These are phyloP conservation scores for Sciurus niger DNA, from an alignment of 2,113 vertebrate species.

Conservation along the genomic window DNA sequence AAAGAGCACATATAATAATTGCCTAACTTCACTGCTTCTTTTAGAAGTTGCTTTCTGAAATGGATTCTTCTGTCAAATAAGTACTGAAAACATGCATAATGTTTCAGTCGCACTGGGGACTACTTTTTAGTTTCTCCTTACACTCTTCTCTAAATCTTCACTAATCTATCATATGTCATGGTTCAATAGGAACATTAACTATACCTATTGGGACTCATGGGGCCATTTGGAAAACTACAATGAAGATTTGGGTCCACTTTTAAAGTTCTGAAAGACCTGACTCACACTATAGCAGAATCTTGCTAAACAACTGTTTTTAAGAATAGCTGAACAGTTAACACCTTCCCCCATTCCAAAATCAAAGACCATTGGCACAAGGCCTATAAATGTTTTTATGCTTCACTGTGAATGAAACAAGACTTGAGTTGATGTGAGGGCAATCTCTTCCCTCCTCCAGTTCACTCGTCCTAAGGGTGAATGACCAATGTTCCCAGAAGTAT, in stretches of 20 bases:
- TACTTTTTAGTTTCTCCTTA: conserved; percentile 39
- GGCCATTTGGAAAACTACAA: conserved; percentile 3
- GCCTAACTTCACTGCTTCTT: conserved; percentile 73
- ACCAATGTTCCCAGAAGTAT: background rate
- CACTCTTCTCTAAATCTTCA: conserved; percentile 39
- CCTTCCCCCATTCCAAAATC: background rate
- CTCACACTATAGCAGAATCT: background rate
- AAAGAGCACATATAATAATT: conserved; percentile 73
- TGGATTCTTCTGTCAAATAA: conserved; percentile 57
- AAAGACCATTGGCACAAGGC: background rate
- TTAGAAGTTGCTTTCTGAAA: conserved; percentile 81
- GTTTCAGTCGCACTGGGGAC: background rate
- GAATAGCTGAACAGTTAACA: background rate
- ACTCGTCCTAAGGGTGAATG: background rate
- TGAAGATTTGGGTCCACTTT: background rate
- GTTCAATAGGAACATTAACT: conserved; percentile 31
- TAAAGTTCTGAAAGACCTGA: background rate
- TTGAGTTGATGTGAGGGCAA: background rate
- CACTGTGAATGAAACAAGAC: background rate
- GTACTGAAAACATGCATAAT: background rate
- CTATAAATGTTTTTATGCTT: background rate
- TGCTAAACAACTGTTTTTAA: conserved; percentile 2
- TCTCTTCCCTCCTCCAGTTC: background rate
- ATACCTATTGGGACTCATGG: background rate
- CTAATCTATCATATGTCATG: conserved; percentile 26